These are phyloP conservation scores for Nemurella pictetii DNA, from an alignment of 2,888 invertebrate species.

Conservation along the genomic window DNA sequence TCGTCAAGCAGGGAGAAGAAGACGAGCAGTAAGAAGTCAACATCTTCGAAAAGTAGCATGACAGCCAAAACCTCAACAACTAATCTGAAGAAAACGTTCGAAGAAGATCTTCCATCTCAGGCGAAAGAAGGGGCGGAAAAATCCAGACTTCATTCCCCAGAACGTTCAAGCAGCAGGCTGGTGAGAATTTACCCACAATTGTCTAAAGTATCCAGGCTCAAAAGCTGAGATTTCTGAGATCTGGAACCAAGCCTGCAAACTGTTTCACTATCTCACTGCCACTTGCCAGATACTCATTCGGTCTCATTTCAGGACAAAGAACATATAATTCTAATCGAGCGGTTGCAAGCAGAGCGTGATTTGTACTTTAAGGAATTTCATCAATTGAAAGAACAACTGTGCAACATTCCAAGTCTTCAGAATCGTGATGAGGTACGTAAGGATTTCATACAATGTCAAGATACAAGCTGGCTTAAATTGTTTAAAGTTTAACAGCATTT, in stretches of 20 bases:
- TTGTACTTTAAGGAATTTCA: constrained; percentile 57
- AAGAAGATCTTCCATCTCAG: background rate
- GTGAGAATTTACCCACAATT: background rate
- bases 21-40: background rate
- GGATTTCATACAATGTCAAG: no score
- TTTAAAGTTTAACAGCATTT: no score
- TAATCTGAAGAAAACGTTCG: background rate
- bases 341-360: constrained; percentile 55
- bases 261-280: background rate
- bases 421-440: constrained; percentile 46
- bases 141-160: background rate
- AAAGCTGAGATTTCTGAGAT: no score
- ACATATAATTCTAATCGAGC: constrained; percentile 46
- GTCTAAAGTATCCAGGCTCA: background rate
- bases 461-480: no score
- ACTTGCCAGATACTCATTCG: no score
- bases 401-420: constrained; percentile 47
- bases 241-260: no score
- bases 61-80: background rate
- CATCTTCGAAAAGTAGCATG: background rate
- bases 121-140: background rate
- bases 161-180: background rate
- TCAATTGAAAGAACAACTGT: constrained; percentile 52
- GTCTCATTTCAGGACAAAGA: constrained; percentile 8
- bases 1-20: background rate